Evolutionary conservation across 2,113 vertebrate genomes (phyloP), one percentile per base, ranked within the genome.

Genomic region (Anguilla japonica): DNA sequence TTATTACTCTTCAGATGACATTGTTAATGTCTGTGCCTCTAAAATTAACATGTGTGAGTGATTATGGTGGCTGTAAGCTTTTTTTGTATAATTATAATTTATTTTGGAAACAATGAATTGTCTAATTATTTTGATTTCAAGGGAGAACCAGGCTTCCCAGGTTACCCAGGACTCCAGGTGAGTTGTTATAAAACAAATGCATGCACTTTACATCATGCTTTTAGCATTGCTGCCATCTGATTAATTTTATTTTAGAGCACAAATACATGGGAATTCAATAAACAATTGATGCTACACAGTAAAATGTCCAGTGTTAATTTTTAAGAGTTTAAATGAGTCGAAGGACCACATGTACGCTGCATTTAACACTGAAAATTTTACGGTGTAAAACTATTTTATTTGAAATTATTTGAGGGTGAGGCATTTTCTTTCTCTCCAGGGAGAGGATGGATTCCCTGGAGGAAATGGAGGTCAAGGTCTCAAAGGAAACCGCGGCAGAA

Each of bases 101-200:
- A 46, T 46, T 14, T 41, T 20, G 46, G 8, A 75, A 50, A 26
- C 6, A 46, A 63, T 40, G 75, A 16, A 53, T 78, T 29, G n/a
- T 85, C 43, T 50, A 13, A 60, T 41, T 46, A 26, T 80, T 46
- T 57, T 86, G 20, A 63, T 86, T 60, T 46, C 57, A 88, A 98
- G 97, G 97, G 97, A 82, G 94, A 96, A 83, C 43, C 88, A 84
- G 97, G 97, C 90, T 96, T 97, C 84, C 95, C 93, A 85, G 97
- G 97, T 82, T 95, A 93, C 89, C 94, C 96, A 8, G 97, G 97
- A 80, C 29, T 89, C n/a, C 86, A 89, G 94, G 97, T 98, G 95
- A 92, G 92, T 91, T 46, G 78, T 22, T 46, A 41, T n/a, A 34
- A 5, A 43, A 9, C 50, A 53, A 9, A 53, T 53, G 50, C 50